A percentile compares a stretch with the other conserved stretches of the same genome.
Evolutionary conservation across 2,113 vertebrate species (phyloP).

Genomic region (Mohoua ochrocephala): DNA sequence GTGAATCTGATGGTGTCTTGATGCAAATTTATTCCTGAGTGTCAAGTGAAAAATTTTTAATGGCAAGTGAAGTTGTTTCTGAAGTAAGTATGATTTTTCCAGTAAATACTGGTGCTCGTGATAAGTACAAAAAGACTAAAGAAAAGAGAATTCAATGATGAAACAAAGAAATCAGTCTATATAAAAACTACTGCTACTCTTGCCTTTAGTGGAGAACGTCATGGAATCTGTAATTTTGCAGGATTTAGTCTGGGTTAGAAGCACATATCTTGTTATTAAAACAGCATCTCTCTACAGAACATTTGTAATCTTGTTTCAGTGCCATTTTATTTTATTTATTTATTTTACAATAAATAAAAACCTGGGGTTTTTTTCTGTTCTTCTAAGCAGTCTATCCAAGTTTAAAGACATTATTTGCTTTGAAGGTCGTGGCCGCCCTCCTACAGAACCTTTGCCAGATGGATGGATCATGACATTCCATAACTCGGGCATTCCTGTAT

Average conservation of each 20-base stretch:
- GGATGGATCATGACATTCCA: constrained; percentile 99
- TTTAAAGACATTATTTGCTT: constrained; percentile 12
- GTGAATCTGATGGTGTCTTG: not conserved
- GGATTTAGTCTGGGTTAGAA: not conserved
- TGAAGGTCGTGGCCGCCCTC: constrained; percentile 93
- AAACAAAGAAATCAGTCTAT: not conserved
- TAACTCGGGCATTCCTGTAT: constrained; percentile 98
- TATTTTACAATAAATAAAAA: not conserved
- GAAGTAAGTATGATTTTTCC: not conserved
- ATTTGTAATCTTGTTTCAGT: not conserved
- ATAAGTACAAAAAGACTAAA: not conserved
- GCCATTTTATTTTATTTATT: too few relatives aligned
- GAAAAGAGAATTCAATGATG: not conserved
- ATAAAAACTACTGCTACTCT: not conserved
- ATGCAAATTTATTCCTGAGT: not conserved
- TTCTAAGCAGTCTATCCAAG: not conserved
- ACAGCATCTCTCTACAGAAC: not conserved
- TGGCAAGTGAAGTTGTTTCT: not conserved
- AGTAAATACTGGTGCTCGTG: not conserved
- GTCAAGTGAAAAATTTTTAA: not conserved
- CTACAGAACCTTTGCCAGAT: constrained; percentile 95
- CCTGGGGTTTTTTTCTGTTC: not conserved
- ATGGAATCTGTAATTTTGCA: not conserved
- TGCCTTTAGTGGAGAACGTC: not conserved
- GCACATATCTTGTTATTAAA: not conserved